A percentile compares a stretch with the other conserved stretches of the same genome.
phyloP scores from a whole-genome alignment of 64 coral and sea anemone species.

The Montipora efflorescens region DNA sequence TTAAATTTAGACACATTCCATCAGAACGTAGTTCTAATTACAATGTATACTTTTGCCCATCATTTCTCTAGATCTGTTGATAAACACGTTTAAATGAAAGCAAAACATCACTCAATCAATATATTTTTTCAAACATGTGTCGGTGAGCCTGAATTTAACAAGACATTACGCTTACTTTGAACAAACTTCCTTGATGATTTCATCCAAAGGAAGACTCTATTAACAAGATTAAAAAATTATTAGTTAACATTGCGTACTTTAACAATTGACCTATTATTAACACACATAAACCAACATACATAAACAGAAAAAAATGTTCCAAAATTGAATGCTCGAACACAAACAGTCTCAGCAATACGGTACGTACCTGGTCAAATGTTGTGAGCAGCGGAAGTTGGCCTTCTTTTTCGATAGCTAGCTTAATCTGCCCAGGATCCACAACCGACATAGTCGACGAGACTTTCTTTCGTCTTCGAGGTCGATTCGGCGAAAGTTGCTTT shows the following conservation, averaged over 20 bases:
- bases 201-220: constrained; percentile 80
- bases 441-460: constrained; percentile 19
- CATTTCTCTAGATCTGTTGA: background rate
- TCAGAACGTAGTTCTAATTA: no score
- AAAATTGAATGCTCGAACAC: background rate
- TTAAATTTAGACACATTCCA: no score
- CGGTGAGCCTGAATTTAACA: background rate
- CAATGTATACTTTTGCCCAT: no score
- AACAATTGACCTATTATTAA: no score
- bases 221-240: background rate
- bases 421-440: constrained; percentile 46
- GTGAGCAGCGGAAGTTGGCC: constrained; percentile 86
- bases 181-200: constrained; percentile 88
- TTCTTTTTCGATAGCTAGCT: constrained; percentile 87
- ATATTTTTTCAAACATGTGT: background rate
- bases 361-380: constrained; percentile 79
- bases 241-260: no score
- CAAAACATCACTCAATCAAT: background rate
- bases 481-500: background rate
- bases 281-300: no score
- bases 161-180: constrained; percentile 66
- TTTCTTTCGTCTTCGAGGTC: background rate
- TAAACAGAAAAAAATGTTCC: background rate
- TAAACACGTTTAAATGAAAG: background rate
- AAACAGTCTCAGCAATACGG: background rate